These are phyloP conservation scores for Pteronotus mesoamericanus DNA, from an alignment of 2,797 vertebrate genomes.

Conservation along the genomic window DNA sequence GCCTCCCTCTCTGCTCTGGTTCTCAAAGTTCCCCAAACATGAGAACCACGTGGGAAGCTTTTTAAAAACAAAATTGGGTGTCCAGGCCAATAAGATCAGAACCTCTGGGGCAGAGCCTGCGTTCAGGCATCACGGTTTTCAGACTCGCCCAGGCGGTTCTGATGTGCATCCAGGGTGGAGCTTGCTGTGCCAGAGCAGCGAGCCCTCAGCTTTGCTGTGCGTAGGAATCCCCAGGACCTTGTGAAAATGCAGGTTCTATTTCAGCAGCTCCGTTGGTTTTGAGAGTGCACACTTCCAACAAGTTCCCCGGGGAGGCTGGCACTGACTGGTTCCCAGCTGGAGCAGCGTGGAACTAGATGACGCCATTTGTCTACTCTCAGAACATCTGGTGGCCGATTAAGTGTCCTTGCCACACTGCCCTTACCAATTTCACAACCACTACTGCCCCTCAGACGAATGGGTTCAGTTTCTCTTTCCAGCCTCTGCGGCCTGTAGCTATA, in stretches of 20 bases:
- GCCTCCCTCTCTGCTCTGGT: background rate
- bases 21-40: background rate
- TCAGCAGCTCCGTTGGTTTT: background rate
- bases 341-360: background rate
- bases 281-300: background rate
- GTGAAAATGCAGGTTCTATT: background rate
- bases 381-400: background rate
- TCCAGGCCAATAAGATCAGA: background rate
- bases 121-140: background rate
- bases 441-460: background rate
- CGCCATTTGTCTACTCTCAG: background rate
- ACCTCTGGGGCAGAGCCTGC: background rate
- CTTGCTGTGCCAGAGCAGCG: background rate
- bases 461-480: background rate
- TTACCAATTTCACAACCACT: background rate
- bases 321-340: background rate
- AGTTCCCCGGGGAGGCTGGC: background rate
- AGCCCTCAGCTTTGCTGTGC: accelerated
- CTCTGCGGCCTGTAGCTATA: background rate
- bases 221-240: background rate
- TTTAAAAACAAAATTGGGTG: background rate
- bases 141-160: background rate
- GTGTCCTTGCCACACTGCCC: background rate
- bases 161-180: background rate
- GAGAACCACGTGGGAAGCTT: background rate